Evolutionary conservation across 2,113 vertebrate genomes (phyloP).

Genomic region (Martes martes): DNA sequence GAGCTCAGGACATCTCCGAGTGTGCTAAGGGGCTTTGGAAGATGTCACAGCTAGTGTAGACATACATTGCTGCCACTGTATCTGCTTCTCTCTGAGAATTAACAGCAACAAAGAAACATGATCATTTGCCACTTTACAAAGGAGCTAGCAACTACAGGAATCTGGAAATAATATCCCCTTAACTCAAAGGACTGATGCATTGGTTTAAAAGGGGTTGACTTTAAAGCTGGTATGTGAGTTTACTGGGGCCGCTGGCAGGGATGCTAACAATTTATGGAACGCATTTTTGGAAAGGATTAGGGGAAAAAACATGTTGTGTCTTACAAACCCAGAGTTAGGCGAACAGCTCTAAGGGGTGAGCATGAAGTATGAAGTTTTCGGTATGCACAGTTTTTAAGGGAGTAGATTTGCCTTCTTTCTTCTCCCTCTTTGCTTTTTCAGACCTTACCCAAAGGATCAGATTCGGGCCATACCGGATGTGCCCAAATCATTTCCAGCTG

Average conservation of each 20-base stretch:
- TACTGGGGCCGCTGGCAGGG: conserved; percentile 81
- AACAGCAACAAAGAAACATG: conserved; percentile 74
- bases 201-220: conserved; percentile 82
- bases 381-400: conserved; percentile 66
- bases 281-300: conserved; percentile 85
- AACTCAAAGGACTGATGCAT: conserved; percentile 82
- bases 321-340: conserved; percentile 77
- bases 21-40: neutral
- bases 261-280: conserved; percentile 86
- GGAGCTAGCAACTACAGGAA: conserved; percentile 76
- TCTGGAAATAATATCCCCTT: conserved; percentile 86
- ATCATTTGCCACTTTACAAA: conserved; percentile 80
- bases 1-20: neutral
- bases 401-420: conserved; percentile 22
- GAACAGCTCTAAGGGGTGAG: conserved; percentile 67
- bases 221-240: conserved; percentile 87
- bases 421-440: conserved; percentile 44
- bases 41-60: neutral
- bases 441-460: conserved; percentile 74
- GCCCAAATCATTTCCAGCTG: conserved; percentile 80
- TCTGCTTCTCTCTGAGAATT: conserved; percentile 73
- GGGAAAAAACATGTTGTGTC: conserved; percentile 80
- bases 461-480: conserved; percentile 75
- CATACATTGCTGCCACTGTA: neutral
- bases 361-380: conserved; percentile 66